Evolutionary conservation across 2,888 invertebrate species (phyloP), one percentile per base, ranked within the genome.

Genomic region (Pantelozetes paolii): DNA sequence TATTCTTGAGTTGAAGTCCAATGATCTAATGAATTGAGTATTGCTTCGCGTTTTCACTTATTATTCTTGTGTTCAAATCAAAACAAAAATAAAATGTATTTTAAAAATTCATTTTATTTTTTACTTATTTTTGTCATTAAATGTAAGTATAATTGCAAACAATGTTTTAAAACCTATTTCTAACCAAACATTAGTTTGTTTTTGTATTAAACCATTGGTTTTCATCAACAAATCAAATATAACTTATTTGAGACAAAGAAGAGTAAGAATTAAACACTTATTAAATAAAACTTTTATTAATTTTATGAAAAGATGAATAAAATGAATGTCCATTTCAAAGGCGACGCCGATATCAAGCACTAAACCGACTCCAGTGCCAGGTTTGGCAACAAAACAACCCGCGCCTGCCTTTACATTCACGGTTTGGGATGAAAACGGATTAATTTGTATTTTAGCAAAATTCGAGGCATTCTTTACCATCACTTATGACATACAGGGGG

Each of bases 391-490:
- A 1, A 77, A 75, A 74, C 76, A 77, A 18, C 57, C 75, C 6
- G 77, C 77, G 9, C 78, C 78, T n/a, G 75, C 74, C n/a, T 77
- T 76, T 54, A 76, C 77, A 13, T 76, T 76, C 67, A 76, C 78
- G 36, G 78, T 77, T n/a, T 79, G 79, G 78, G 77, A 79, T 62
- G 42, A 74, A 6, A 71, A 75, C 42, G 77, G 78, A 40, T 77
- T 76, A 70, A 77, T 79, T 36, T 79, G 79, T 59, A 76, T 79
- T 59, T 69, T 79, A 45, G 79, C 78, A 18, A 79, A 78, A 74
- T 77, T 79, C 54, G 72, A 77, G 18, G 78, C 77, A 20, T 74
- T 76, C 26, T 78, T 78, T 54, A 77, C 77, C 13, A 78, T 79
- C 26, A 77, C 77, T 15, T 79, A 78, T 67, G 75, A 77, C 6